Percentiles rank a stretch among this genome's conserved stretches.
These are phyloP conservation scores for Heliconius erato DNA, from an alignment of 2,888 invertebrate genomes.

Conservation along the genomic window DNA sequence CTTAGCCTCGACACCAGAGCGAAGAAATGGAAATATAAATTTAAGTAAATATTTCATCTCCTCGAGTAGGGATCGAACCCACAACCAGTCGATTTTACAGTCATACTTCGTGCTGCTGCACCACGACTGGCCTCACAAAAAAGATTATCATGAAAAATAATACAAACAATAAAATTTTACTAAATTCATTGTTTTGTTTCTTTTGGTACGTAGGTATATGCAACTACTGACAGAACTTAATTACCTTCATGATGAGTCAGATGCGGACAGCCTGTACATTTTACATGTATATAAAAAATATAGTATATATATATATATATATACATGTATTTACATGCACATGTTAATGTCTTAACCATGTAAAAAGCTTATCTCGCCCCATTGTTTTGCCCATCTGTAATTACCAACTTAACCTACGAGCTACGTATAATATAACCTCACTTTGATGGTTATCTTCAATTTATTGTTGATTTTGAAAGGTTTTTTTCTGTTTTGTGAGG, in stretches of 20 bases:
- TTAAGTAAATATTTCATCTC: too few species aligned
- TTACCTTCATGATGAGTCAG: not conserved
- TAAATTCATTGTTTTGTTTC: too few species aligned
- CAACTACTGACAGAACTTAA: not conserved
- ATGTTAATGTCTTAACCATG: conserved; percentile 42
- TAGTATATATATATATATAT: too few species aligned
- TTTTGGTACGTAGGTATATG: too few species aligned
- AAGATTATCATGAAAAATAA: too few species aligned
- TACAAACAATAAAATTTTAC: too few species aligned
- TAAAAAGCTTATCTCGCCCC: conserved; percentile 37
- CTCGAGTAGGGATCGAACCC: too few species aligned
- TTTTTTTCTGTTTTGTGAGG: not conserved
- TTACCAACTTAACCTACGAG: conserved; percentile 38
- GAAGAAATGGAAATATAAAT: too few species aligned
- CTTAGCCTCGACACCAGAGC: too few species aligned
- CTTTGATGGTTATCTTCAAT: conserved; percentile 36
- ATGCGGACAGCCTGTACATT: not conserved
- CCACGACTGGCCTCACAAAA: too few species aligned
- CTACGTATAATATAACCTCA: not conserved
- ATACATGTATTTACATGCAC: conserved; percentile 12
- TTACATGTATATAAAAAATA: not conserved
- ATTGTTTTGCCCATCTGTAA: conserved; percentile 47
- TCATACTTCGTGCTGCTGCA: too few species aligned
- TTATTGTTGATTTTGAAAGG: conserved; percentile 11
- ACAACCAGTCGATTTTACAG: too few species aligned